Conservation (phyloP, 2,113 vertebrate species). For the Ia io region DNA sequence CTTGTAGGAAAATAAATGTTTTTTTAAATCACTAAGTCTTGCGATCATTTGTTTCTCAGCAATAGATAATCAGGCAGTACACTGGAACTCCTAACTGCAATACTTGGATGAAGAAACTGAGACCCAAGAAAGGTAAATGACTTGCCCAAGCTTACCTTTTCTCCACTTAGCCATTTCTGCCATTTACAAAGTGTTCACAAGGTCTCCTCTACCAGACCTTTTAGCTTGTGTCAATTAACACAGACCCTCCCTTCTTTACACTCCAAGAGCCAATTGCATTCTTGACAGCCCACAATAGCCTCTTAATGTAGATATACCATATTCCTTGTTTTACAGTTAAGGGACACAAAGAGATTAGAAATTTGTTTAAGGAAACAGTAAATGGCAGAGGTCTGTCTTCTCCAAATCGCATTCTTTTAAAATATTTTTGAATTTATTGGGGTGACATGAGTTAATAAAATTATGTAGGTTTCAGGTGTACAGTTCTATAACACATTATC, state of each 20-base stretch:
- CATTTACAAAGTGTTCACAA: background rate
- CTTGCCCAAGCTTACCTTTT: background rate
- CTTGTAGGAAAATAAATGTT: background rate
- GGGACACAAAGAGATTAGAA: background rate
- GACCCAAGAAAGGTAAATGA: background rate
- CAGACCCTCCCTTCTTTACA: background rate
- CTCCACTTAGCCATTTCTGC: background rate
- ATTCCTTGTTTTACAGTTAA: background rate
- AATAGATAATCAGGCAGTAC: background rate
- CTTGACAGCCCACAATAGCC: background rate
- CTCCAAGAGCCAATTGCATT: background rate
- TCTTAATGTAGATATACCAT: background rate
- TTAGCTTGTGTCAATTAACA: background rate
- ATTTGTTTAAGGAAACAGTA: slow-evolving; percentile 19
- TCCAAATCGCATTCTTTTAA: background rate
- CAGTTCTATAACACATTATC: background rate
- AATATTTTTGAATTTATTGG: background rate
- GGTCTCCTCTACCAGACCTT: background rate
- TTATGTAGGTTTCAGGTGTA: background rate
- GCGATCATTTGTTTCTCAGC: background rate
- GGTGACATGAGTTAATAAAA: background rate
- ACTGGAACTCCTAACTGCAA: background rate
- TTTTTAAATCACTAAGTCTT: background rate
- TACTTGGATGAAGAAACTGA: background rate
- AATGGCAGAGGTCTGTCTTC: background rate